Percentiles rank a stretch among this genome's conserved stretches.
phyloP scores from a whole-genome alignment of 1,140 invertebrate genomes.

The Nixonia krombeini region DNA sequence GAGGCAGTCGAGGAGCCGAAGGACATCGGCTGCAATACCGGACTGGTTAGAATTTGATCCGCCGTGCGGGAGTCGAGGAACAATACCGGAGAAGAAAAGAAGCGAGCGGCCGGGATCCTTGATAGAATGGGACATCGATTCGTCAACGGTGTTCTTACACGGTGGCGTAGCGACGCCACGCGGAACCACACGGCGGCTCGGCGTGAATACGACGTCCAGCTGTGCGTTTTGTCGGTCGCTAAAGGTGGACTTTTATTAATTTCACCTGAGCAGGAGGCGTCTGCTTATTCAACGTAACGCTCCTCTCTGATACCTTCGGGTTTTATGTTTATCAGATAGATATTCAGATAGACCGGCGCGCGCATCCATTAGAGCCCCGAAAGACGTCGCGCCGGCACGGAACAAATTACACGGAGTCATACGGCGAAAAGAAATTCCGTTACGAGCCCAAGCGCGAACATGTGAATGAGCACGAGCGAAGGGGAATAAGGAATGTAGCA shows the following conservation, averaged over 20 bases:
- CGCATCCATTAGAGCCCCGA: too few species aligned
- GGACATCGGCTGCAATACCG: conserved; percentile 68
- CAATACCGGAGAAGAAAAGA: conserved; percentile 59
- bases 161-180: conserved; percentile 26
- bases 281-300: not conserved
- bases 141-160: conserved; percentile 43
- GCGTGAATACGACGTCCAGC: conserved; percentile 34
- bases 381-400: too few species aligned
- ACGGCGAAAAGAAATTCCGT: too few species aligned
- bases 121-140: conserved; percentile 49
- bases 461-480: too few species aligned
- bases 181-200: conserved; percentile 39
- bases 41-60: conserved; percentile 72
- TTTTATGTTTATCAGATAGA: not conserved
- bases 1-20: conserved; percentile 53
- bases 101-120: conserved; percentile 43
- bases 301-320: not conserved
- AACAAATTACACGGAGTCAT: too few species aligned
- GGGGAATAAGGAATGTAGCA: too few species aligned
- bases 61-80: conserved; percentile 62
- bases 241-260: conserved; percentile 38
- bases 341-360: not conserved
- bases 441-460: too few species aligned
- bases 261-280: conserved; percentile 19
- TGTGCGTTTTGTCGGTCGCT: conserved; percentile 42